These are phyloP conservation scores for Tringa solitaria DNA, from an alignment of 2,113 vertebrate genomes.

Conservation along the genomic window DNA sequence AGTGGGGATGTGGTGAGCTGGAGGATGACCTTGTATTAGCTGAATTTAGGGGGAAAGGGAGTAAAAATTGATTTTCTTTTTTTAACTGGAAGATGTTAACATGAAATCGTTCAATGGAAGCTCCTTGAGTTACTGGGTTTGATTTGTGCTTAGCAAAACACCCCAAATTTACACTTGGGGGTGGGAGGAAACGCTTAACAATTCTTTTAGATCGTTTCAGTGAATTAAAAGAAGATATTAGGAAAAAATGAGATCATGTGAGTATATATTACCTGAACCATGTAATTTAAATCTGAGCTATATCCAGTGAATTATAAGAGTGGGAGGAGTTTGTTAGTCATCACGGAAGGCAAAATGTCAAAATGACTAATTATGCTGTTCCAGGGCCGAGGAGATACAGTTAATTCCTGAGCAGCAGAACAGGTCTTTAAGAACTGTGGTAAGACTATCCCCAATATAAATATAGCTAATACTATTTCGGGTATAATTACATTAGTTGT, in stretches of 20 bases:
- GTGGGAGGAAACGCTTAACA: background rate
- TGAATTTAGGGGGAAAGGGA: background rate
- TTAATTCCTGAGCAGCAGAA: constrained; percentile 6
- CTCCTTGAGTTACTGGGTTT: background rate
- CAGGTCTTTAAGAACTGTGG: background rate
- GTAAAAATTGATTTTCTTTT: background rate
- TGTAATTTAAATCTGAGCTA: background rate
- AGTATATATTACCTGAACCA: background rate
- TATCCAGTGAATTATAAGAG: background rate
- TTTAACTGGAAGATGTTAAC: background rate
- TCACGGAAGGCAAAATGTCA: background rate
- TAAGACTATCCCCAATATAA: background rate
- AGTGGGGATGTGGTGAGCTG: background rate
- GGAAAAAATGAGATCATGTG: background rate
- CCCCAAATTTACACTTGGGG: background rate
- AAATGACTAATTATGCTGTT: background rate
- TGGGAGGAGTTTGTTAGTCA: constrained; percentile 11
- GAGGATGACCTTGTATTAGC: background rate
- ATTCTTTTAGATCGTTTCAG: background rate
- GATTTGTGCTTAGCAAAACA: background rate
- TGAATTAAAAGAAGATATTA: background rate
- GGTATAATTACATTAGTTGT: background rate
- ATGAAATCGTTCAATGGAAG: background rate
- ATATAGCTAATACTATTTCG: background rate
- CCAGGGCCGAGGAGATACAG: background rate